Evolutionary conservation across 2,888 invertebrate species (phyloP).

Genomic region (Hedya salicella): DNA sequence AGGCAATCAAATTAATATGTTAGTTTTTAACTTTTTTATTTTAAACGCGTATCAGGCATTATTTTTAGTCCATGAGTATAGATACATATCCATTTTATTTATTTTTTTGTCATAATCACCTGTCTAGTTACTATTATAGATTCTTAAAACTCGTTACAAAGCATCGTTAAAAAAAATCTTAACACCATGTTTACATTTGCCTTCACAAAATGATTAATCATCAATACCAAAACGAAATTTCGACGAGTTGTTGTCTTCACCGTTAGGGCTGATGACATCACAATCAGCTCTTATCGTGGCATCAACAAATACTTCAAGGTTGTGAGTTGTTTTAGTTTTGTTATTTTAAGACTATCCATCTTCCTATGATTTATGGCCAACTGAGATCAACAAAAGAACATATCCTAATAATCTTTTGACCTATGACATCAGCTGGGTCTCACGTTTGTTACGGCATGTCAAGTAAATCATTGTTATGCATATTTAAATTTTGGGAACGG

Average conservation of each 20-base stretch:
- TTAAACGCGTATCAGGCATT: too few relatives aligned
- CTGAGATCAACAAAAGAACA: slow-evolving; percentile 64
- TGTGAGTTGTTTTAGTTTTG: slow-evolving; percentile 55
- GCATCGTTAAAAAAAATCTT: background rate
- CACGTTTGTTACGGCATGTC: slow-evolving; percentile 61
- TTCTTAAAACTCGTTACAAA: background rate
- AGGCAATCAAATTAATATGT: too few relatives aligned
- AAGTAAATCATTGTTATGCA: slow-evolving; percentile 54
- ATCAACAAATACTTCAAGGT: slow-evolving; percentile 60
- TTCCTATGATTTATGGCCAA: slow-evolving; percentile 67
- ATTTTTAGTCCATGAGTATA: too few relatives aligned
- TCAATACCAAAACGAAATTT: slow-evolving; percentile 34
- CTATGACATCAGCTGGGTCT: slow-evolving; percentile 70
- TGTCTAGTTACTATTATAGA: background rate
- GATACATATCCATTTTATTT: background rate
- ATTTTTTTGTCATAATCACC: background rate
- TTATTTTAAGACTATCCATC: slow-evolving; percentile 61
- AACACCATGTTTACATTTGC: slow-evolving; percentile 21
- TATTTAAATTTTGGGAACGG: slow-evolving; percentile 54
- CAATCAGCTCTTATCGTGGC: slow-evolving; percentile 54
- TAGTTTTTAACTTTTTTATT: too few relatives aligned
- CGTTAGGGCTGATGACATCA: slow-evolving; percentile 55
- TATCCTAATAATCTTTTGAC: slow-evolving; percentile 65
- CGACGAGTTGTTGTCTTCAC: slow-evolving; percentile 38
- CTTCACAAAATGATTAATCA: slow-evolving; percentile 29